phyloP scores from a whole-genome alignment of 2,113 vertebrate species.

The Holacanthus passer region DNA sequence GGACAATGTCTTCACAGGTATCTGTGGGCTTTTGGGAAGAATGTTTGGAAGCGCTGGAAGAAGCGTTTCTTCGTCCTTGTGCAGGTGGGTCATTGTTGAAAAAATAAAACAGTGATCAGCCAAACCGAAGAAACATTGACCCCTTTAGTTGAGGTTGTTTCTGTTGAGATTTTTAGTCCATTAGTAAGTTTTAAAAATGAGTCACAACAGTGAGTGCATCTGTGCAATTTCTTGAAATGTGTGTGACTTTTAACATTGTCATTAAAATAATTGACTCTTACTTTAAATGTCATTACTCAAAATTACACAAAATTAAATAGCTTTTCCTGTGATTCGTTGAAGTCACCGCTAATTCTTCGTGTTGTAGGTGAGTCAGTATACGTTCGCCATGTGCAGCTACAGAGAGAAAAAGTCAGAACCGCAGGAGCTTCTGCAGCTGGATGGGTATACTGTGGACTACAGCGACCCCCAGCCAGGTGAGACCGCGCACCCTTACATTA shows the following conservation, averaged over 20 bases:
- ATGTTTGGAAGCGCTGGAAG: constrained; percentile 99
- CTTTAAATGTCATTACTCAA: not conserved
- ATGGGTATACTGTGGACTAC: constrained; percentile 99
- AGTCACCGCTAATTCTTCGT: constrained; percentile 42
- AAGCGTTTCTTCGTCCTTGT: constrained; percentile 99
- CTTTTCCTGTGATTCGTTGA: not conserved
- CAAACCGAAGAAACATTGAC: not conserved
- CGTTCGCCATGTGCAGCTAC: constrained; percentile 99
- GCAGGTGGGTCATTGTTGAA: constrained; percentile 86
- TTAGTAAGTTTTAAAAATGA: not conserved
- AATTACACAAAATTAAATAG: no score
- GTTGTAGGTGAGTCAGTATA: constrained; percentile 97
- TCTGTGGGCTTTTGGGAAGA: constrained; percentile 99
- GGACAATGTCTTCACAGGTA: constrained; percentile 86
- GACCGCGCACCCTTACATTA: not conserved
- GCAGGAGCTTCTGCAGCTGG: constrained; percentile 97
- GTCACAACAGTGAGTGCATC: not conserved
- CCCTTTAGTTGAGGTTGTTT: not conserved
- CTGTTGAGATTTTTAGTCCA: not conserved
- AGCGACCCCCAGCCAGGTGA: constrained; percentile 98
- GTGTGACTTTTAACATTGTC: not conserved
- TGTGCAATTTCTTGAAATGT: not conserved
- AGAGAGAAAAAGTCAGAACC: constrained; percentile 99
- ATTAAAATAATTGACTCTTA: not conserved
- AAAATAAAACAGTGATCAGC: not conserved